phyloP scores from a whole-genome alignment of 1,140 invertebrate species.

The Euura lappo region DNA sequence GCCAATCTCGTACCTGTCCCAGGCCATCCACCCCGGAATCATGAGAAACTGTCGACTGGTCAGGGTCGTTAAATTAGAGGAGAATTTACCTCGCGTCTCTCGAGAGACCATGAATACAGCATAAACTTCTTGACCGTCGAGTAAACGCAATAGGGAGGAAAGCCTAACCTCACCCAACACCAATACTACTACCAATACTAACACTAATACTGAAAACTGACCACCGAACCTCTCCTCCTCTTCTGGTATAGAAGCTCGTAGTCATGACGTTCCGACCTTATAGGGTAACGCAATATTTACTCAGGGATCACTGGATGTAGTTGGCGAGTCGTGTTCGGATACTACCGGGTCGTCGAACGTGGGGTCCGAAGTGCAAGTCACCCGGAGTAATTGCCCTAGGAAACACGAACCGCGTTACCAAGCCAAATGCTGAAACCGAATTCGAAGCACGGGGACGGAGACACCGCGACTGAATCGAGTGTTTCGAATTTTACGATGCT shows the following conservation, averaged over 20 bases:
- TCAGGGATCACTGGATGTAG: slow-evolving; percentile 10
- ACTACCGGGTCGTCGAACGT: slow-evolving; percentile 37
- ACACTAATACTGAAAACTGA: no score
- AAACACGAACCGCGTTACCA: neutral
- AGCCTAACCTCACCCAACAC: no score
- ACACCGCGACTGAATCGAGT: neutral
- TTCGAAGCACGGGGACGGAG: no score
- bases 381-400: slow-evolving; percentile 50
- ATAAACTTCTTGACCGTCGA: neutral
- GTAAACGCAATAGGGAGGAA: neutral
- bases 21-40: no score
- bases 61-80: slow-evolving; percentile 26
- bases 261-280: slow-evolving; percentile 7
- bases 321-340: slow-evolving; percentile 16
- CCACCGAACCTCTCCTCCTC: no score
- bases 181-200: no score
- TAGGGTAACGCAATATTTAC: slow-evolving; percentile 15
- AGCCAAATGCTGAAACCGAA: neutral
- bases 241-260: neutral
- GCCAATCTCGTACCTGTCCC: no score
- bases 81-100: neutral
- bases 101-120: neutral
- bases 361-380: slow-evolving; percentile 53
- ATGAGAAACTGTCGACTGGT: no score
- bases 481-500: no score